A percentile compares a stretch with the other conserved stretches of the same genome.
Evolutionary conservation across 1,140 invertebrate species (phyloP).

Genomic region (Andricus grossulariae): DNA sequence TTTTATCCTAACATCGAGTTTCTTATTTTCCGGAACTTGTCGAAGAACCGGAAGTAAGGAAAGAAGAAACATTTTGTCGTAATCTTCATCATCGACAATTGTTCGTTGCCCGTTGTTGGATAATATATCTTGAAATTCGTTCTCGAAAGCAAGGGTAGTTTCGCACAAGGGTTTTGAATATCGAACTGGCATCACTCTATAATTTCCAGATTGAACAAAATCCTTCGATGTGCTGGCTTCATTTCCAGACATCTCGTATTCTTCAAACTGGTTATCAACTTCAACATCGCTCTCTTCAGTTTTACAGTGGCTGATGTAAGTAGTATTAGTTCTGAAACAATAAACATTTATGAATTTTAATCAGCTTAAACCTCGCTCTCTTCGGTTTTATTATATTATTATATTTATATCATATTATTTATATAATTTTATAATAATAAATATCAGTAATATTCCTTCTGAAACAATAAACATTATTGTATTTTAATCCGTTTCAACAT

Average conservation of each 20-base stretch:
- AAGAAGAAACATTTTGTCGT: constrained; percentile 71
- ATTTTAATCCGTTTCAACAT: no score
- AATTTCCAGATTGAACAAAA: constrained; percentile 51
- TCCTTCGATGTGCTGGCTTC: constrained; percentile 56
- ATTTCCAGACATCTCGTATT: constrained; percentile 59
- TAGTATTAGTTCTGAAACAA: not conserved
- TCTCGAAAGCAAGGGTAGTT: constrained; percentile 64
- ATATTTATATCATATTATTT: no score
- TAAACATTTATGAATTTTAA: not conserved
- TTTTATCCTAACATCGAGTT: constrained; percentile 70
- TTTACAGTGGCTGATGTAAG: constrained; percentile 48
- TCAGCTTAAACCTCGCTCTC: not conserved
- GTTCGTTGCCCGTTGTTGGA: constrained; percentile 61
- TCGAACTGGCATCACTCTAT: constrained; percentile 51
- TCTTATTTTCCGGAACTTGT: constrained; percentile 68
- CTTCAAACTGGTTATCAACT: constrained; percentile 64
- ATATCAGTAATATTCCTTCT: not conserved
- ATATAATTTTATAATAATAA: no score
- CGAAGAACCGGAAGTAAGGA: constrained; percentile 67
- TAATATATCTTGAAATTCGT: constrained; percentile 64
- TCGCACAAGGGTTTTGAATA: constrained; percentile 66
- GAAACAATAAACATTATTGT: no score
- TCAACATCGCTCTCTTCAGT: constrained; percentile 62
- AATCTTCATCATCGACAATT: constrained; percentile 65
- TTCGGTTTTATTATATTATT: no score